Evolutionary conservation across 2,113 vertebrate species (phyloP).

Genomic region (Scopus umbretta): DNA sequence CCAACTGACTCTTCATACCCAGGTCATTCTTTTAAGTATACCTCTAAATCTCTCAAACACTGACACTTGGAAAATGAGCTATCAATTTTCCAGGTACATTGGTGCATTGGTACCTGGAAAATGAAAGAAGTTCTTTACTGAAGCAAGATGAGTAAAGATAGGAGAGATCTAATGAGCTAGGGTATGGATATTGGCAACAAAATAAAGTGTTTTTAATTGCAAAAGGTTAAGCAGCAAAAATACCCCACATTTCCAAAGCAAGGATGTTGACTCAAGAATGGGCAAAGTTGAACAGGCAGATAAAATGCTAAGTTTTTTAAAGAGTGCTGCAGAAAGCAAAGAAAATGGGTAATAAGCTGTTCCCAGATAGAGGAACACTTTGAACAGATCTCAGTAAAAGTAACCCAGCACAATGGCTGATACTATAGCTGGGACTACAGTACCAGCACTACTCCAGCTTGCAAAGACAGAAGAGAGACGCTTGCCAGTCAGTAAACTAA

Average conservation of each 20-base stretch:
- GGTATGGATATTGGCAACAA: neutral
- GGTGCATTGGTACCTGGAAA: neutral
- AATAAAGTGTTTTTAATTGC: neutral
- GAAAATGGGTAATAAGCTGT: neutral
- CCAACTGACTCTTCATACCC: neutral
- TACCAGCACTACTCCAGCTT: neutral
- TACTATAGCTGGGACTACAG: neutral
- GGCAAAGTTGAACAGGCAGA: neutral
- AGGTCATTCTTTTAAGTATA: neutral
- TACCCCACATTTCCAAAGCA: neutral
- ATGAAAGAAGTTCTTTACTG: neutral
- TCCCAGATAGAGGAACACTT: neutral
- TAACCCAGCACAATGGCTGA: neutral
- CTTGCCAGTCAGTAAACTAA: neutral
- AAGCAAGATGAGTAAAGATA: neutral
- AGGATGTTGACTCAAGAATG: neutral
- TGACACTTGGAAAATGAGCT: neutral
- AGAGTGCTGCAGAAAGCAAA: neutral
- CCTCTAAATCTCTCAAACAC: neutral
- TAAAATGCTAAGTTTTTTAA: neutral
- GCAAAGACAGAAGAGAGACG: neutral
- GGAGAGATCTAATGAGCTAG: neutral
- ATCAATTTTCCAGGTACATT: neutral
- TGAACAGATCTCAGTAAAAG: neutral
- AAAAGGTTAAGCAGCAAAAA: neutral